phyloP scores from a whole-genome alignment of 2,888 invertebrate genomes.

The Norana najaformis region DNA sequence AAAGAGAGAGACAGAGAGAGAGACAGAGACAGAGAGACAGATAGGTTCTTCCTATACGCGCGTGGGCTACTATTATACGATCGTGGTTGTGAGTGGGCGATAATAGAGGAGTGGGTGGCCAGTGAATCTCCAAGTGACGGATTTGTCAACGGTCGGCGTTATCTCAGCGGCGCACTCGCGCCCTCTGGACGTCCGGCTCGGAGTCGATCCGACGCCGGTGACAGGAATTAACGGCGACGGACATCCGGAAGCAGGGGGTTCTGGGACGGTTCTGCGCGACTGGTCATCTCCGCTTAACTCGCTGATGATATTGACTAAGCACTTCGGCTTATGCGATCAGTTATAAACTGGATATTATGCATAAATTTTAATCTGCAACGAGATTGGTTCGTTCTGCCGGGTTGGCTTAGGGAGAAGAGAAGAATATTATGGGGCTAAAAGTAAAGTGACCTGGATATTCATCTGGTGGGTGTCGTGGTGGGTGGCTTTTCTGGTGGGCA shows the following conservation, averaged over 20 bases:
- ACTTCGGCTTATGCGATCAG: neutral
- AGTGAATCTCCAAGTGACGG: neutral
- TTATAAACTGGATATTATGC: neutral
- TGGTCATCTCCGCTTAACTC: slow-evolving; percentile 4
- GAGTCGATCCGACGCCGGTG: neutral
- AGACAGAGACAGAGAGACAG: too few species aligned
- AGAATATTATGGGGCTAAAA: too few species aligned
- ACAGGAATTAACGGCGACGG: neutral
- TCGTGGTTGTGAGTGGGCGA: neutral
- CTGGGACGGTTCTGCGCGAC: slow-evolving; percentile 5
- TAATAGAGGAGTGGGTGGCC: neutral
- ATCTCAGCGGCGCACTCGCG: neutral
- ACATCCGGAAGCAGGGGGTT: neutral
- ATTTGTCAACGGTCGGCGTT: neutral
- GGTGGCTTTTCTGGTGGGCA: too few species aligned
- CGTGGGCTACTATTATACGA: too few species aligned
- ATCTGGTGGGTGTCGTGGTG: too few species aligned
- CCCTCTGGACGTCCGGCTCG: slow-evolving; percentile 19
- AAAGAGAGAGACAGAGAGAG: too few species aligned
- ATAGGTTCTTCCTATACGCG: too few species aligned
- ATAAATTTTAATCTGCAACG: too few species aligned
- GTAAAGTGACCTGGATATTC: too few species aligned
- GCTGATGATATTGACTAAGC: neutral
- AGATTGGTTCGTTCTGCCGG: too few species aligned
- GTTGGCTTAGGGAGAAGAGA: too few species aligned